Conservation (phyloP, 2,888 invertebrate species). For the Pterostichus madidus region DNA sequence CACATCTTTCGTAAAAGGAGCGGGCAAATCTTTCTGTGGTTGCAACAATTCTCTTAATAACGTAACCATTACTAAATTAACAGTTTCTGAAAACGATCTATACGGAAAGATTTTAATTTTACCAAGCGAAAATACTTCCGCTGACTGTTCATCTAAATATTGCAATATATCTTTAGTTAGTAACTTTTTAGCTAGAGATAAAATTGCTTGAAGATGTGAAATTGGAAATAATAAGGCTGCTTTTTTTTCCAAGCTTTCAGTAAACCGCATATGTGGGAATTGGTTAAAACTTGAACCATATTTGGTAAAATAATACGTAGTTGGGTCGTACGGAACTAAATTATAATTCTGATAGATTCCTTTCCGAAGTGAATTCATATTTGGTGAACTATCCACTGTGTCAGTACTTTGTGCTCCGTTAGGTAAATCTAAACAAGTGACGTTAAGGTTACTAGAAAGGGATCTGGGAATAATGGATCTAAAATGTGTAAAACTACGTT, state of each 20-base stretch:
- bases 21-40: constrained; percentile 92
- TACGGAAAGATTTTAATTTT: constrained; percentile 91
- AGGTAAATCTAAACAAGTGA: constrained; percentile 74
- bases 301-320: constrained; percentile 92
- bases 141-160: constrained; percentile 90
- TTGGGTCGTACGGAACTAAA: constrained; percentile 88
- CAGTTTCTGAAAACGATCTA: constrained; percentile 95
- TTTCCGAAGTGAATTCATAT: constrained; percentile 73
- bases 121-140: constrained; percentile 87
- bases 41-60: constrained; percentile 93
- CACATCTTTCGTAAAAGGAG: constrained; percentile 95
- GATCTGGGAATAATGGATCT: constrained; percentile 95
- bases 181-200: constrained; percentile 90
- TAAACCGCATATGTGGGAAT: constrained; percentile 89
- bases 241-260: constrained; percentile 85
- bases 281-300: constrained; percentile 96
- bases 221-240: constrained; percentile 84
- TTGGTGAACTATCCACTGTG: constrained; percentile 56
- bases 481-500: constrained; percentile 86
- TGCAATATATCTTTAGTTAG: constrained; percentile 90
- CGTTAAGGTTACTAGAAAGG: constrained; percentile 87
- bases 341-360: constrained; percentile 77
- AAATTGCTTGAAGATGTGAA: constrained; percentile 88
- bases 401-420: constrained; percentile 55
- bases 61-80: constrained; percentile 95